Base-by-base conservation (phyloP, 2,797 vertebrate species). In the Anableps anableps region DNA sequence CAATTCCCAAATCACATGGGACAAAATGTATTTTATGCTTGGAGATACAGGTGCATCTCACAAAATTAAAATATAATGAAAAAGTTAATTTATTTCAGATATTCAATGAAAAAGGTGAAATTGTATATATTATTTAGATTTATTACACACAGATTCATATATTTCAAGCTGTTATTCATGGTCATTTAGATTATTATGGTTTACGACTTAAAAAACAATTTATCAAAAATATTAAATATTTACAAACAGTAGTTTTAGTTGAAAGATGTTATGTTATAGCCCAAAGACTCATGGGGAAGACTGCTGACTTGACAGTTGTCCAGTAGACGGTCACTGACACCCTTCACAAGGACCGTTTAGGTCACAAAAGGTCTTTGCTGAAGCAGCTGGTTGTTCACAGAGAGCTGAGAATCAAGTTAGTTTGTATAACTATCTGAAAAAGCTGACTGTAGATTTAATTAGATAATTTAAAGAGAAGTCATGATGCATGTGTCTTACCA, bases 401-500 rank as follows among this genome's bases (percentile, higher is more conserved):
- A 68, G 23, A 11, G 11, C 21, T 70, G 26, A 70, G 11, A 45
- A 43, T 70, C 0, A 70, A 43, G 13, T 41, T 70, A 43, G 38
- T 74, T 55, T 26, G 11, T 38, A 53, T 26, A 53, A 53, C 51
- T 53, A 21, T 8, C 51, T 38, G 6, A 4, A 38, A 14, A 14
- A 51, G 23, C 36, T 55, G 14, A 74, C 34, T 41, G 34, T 75
- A n/a, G 36, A 29, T 38, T 16, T 16, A 10, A 50, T 23, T 26
- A 74, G 21, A 26, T 38, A 21, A 10, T 76, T 58, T 68, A 3
- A 13, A n/a, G 6, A 31, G 11, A 5, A 78, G 14, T 71, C 21
- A 1, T 43, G 55, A 75, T 43, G n/a, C 66, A 72, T 64, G 7
- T 86, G 2, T 84, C 90, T 92, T 92, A 93, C 90, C 91, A 9